Evolutionary conservation across 1,140 invertebrate genomes (phyloP).

Genomic region (Spodoptera frugiperda): DNA sequence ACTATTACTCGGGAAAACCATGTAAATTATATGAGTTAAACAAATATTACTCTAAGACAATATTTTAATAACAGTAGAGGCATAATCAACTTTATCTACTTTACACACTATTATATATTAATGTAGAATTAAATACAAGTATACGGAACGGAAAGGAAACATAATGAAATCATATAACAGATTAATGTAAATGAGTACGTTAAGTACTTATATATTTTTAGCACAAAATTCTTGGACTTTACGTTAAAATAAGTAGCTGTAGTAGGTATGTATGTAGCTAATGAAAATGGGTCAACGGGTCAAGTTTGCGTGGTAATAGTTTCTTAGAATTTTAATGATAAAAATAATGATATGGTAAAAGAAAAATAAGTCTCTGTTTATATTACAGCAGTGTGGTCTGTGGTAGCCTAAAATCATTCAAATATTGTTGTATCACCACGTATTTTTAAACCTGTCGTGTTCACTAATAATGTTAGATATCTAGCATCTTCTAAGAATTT

Average conservation of each 20-base stretch:
- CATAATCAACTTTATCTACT: not conserved
- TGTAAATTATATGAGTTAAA: not conserved
- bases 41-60: not conserved
- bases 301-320: constrained; percentile 1
- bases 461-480: not conserved
- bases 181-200: too few relatives aligned
- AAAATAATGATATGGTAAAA: too few relatives aligned
- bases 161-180: too few relatives aligned
- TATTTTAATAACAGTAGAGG: not conserved
- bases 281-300: constrained; percentile 9
- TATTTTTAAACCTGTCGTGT: not conserved
- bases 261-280: not conserved
- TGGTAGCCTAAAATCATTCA: too few relatives aligned
- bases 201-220: not conserved
- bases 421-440: too few relatives aligned
- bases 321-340: too few relatives aligned
- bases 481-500: constrained; percentile 9
- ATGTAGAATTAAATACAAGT: not conserved
- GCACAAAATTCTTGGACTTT: not conserved
- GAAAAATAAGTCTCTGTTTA: too few relatives aligned
- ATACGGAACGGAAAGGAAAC: not conserved
- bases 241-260: not conserved
- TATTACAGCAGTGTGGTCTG: too few relatives aligned
- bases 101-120: not conserved
- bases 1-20: too few relatives aligned